Evolutionary conservation across 37 sponge, comb jelly and placozoan species (phyloP), one percentile per base, ranked within the genome.

Genomic region (Beroe ovata): DNA sequence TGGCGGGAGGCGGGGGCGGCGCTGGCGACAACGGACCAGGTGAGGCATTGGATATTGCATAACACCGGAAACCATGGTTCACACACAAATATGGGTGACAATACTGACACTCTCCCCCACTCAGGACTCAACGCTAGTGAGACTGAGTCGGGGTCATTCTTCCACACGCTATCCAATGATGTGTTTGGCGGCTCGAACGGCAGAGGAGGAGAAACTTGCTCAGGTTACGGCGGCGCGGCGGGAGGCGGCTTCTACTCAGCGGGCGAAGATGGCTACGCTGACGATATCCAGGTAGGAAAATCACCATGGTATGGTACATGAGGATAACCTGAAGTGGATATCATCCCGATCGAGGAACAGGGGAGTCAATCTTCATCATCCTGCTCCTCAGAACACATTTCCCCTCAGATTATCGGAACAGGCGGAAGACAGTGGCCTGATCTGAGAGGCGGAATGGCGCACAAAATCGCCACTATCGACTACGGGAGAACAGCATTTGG

Each of bases 21-120:
- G 84, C 54, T 6, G 84, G 84, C 2, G 84, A 77, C 84, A 42
- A 77, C 84, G 84, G 84, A 4, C 54, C 42, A 16, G 84, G 84
- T 77, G 22, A 77, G 84, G 21, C 8, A 21, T 72, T 32, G 14
- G 16, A 39, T 36, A 6, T 11, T 72, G 40, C 84, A 3, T 88
- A 47, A 47, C 11, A 47, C 11, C 54, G 54, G 54, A 11, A 47
- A 47, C 54, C 6, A 47, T 11, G 54, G 54, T 11, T 47, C 54
- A 47, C n/a, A n/a, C n/a, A n/a, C n/a, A n/a, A n/a, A n/a, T n/a
- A n/a, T n/a, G n/a, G n/a, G n/a, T n/a, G n/a, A n/a, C n/a, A n/a
- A n/a, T n/a, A n/a, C n/a, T n/a, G n/a, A n/a, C n/a, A n/a, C n/a
- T n/a, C n/a, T n/a, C n/a, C n/a, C n/a, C n/a, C n/a, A n/a, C n/a